These are phyloP conservation scores for Brachymystax lenok DNA, from an alignment of 2,797 vertebrate genomes.

Conservation along the genomic window DNA sequence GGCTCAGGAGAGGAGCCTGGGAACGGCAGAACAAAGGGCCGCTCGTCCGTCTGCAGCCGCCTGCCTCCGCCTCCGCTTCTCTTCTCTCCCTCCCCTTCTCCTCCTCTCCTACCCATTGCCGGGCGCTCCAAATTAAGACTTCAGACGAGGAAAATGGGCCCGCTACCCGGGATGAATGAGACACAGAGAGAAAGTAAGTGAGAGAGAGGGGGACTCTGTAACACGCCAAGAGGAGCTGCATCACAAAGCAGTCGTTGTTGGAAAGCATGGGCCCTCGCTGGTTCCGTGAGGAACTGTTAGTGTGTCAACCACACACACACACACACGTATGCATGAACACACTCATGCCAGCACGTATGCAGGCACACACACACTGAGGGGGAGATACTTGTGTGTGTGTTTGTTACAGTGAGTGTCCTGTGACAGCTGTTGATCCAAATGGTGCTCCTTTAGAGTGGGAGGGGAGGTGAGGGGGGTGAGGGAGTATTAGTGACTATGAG, in stretches of 20 bases:
- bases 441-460: constrained; percentile 51
- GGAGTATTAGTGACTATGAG: constrained; percentile 8
- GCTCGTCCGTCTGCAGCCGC: constrained; percentile 72
- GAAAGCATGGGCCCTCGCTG: constrained; percentile 70
- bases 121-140: constrained; percentile 79
- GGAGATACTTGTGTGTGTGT: constrained; percentile 7
- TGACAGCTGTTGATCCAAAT: constrained; percentile 47
- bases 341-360: constrained; percentile 11
- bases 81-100: constrained; percentile 42
- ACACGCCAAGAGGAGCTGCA: constrained; percentile 73
- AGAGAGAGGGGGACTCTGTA: constrained; percentile 18
- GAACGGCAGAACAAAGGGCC: constrained; percentile 78
- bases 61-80: constrained; percentile 20
- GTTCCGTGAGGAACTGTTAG: constrained; percentile 67
- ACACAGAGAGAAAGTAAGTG: constrained; percentile 33
- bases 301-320: constrained; percentile 63
- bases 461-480: constrained; percentile 35
- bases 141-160: constrained; percentile 79
- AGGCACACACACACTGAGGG: constrained; percentile 28
- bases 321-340: constrained; percentile 20
- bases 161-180: constrained; percentile 35
- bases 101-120: constrained; percentile 70
- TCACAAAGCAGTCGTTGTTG: constrained; percentile 76
- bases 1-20: constrained; percentile 79
- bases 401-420: constrained; percentile 18